A percentile compares a stretch with the other conserved stretches of the same genome.
phyloP scores from a whole-genome alignment of 2,797 vertebrate genomes.

The Poecilia wingei region DNA sequence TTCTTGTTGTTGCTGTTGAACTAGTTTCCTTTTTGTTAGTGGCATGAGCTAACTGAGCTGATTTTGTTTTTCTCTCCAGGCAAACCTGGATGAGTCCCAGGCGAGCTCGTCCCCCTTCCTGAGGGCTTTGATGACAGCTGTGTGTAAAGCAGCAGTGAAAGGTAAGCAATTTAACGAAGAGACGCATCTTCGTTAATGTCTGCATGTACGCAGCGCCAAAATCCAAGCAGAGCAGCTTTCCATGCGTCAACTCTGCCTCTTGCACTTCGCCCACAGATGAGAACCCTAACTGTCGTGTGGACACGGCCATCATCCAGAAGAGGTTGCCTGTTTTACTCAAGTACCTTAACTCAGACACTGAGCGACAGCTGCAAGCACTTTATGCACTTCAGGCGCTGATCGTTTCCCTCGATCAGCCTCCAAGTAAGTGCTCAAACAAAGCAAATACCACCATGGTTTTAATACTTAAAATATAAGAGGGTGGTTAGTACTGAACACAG shows the following conservation, averaged over 20 bases:
- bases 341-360: slow-evolving; percentile 98
- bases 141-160: slow-evolving; percentile 98
- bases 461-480: not conserved
- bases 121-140: slow-evolving; percentile 98
- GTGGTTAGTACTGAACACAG: not conserved
- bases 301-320: slow-evolving; percentile 93
- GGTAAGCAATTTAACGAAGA: slow-evolving; percentile 79
- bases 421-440: slow-evolving; percentile 86
- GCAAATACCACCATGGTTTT: not conserved
- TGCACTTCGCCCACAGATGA: slow-evolving; percentile 81
- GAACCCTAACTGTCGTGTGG: slow-evolving; percentile 91
- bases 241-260: slow-evolving; percentile 31
- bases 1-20: not conserved
- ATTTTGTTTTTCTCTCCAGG: slow-evolving; percentile 76
- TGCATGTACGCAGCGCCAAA: slow-evolving; percentile 24
- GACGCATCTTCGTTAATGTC: slow-evolving; percentile 15
- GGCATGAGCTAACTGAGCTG: not conserved
- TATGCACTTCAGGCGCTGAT: slow-evolving; percentile 99
- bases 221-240: slow-evolving; percentile 5
- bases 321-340: slow-evolving; percentile 97
- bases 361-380: slow-evolving; percentile 99
- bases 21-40: not conserved
- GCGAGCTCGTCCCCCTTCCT: slow-evolving; percentile 96
- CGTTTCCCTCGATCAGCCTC: slow-evolving; percentile 96
- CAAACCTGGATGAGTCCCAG: slow-evolving; percentile 93